Base-by-base conservation (phyloP, 2,113 vertebrate species). In the Dasyprocta punctata region DNA sequence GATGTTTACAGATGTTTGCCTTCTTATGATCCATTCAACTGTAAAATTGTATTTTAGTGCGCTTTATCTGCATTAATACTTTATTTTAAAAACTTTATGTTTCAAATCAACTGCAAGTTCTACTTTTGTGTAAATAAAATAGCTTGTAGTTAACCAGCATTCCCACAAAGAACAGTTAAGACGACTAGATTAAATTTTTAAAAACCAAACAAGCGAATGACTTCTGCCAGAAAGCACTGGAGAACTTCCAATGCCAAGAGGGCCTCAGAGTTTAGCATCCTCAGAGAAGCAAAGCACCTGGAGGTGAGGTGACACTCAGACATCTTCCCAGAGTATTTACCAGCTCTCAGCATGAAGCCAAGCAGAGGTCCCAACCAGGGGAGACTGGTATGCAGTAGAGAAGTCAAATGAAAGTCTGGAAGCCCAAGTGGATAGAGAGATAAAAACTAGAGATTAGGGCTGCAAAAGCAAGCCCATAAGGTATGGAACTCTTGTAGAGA, bases 51-150 rank as follows among this genome's bases (percentile, higher is more conserved):
- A 36, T 41, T 41, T 73, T 44, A 38, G 14, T 87, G 36, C 65
- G 1, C 0, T 54, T 56, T 87, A 89, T 44, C 56, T 49, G 5
- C 52, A 41, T 65, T 41, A 54, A 33, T 36, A 49, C 67, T 95
- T 88, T 63, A 91, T 88, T 88, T 95, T 85, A 30, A 86, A 94
- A 86, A 41, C 12, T 58, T 38, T n/a, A n/a, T 47, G 73, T 83
- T 67, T 36, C 11, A 58, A 67, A 84, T 52, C 28, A 86, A 60
- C 49, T 24, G 3, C 20, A 88, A 82, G 36, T 54, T 61, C 24
- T 86, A 38, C 56, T 67, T 92, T 41, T 54, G 17, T 8, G 47
- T n/a, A n/a, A n/a, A n/a, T 44, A 89, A 86, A 77, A 56, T 28
- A 83, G 44, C 28, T 83, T 83, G 20, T 5, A 83, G n/a, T 26